Conservation (phyloP, 2,888 invertebrate species). For the Serrognathus titanus region DNA sequence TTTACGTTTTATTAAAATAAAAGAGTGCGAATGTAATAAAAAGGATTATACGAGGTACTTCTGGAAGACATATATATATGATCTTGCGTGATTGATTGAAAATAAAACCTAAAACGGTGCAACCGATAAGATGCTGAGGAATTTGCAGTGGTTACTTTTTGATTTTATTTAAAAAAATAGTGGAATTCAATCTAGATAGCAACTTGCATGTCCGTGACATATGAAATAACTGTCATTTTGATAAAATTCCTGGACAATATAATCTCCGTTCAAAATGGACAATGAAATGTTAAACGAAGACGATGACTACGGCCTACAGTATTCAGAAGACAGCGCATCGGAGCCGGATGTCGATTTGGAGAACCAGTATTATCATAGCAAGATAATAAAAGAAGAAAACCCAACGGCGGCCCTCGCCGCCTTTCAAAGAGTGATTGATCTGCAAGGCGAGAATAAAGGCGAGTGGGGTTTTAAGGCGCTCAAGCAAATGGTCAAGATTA, state of each 20-base stretch:
- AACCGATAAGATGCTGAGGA: no score
- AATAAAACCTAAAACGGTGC: no score
- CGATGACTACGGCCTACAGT: slow-evolving; percentile 96
- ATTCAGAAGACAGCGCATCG: slow-evolving; percentile 97
- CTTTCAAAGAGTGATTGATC: slow-evolving; percentile 93
- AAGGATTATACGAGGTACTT: no score
- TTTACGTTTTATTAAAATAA: no score
- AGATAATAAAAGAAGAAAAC: slow-evolving; percentile 94
- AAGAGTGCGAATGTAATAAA: no score
- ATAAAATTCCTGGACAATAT: background rate
- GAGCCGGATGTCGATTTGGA: slow-evolving; percentile 99
- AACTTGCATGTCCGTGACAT: no score
- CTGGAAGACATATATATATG: no score
- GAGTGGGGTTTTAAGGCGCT: slow-evolving; percentile 99
- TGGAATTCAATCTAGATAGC: no score
- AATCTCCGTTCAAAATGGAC: slow-evolving; percentile 20
- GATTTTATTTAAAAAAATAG: no score
- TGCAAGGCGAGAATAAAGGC: slow-evolving; percentile 95
- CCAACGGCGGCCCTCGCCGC: slow-evolving; percentile 84
- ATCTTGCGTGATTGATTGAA: no score
- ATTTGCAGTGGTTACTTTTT: no score
- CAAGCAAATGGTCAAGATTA: slow-evolving; percentile 99
- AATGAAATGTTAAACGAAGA: slow-evolving; percentile 95
- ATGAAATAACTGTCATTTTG: background rate
- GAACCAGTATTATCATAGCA: slow-evolving; percentile 99